Conservation (phyloP, 1,140 invertebrate genomes). For the Drosophila pseudoananassae region DNA sequence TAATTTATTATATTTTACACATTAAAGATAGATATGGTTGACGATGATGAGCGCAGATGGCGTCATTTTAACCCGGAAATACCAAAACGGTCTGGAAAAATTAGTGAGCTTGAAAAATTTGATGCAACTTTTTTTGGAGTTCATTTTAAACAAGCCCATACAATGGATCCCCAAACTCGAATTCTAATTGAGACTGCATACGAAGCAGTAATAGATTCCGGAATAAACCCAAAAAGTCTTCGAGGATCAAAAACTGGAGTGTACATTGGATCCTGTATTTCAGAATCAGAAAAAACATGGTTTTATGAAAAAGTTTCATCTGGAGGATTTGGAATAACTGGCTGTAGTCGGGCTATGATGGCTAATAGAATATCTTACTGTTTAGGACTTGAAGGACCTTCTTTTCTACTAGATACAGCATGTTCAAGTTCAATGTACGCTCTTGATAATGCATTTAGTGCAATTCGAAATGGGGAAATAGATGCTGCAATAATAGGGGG, state of each 20-base stretch:
- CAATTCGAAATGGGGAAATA: constrained; percentile 91
- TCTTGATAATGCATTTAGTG: constrained; percentile 91
- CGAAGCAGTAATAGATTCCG: constrained; percentile 84
- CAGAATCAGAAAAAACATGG: constrained; percentile 89
- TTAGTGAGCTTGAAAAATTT: constrained; percentile 85
- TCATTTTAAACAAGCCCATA: constrained; percentile 84
- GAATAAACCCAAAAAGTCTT: constrained; percentile 84
- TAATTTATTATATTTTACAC: not conserved
- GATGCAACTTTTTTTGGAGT: constrained; percentile 87
- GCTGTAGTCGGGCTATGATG: constrained; percentile 95
- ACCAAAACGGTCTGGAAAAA: constrained; percentile 89
- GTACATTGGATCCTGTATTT: constrained; percentile 90
- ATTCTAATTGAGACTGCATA: constrained; percentile 85
- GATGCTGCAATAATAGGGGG: constrained; percentile 95
- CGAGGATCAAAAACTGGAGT: constrained; percentile 91
- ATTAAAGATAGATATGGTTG: constrained; percentile 88
- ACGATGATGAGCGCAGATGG: constrained; percentile 91
- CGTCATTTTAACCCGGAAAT: constrained; percentile 88
- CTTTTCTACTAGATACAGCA: constrained; percentile 93
- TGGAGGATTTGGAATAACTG: constrained; percentile 88
- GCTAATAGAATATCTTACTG: constrained; percentile 94
- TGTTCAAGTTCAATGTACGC: constrained; percentile 95
- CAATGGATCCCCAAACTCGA: constrained; percentile 86
- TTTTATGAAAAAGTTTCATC: constrained; percentile 88
- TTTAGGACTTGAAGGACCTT: constrained; percentile 90